Conservation (phyloP, 2,888 invertebrate genomes). For the Euclidia mi region DNA sequence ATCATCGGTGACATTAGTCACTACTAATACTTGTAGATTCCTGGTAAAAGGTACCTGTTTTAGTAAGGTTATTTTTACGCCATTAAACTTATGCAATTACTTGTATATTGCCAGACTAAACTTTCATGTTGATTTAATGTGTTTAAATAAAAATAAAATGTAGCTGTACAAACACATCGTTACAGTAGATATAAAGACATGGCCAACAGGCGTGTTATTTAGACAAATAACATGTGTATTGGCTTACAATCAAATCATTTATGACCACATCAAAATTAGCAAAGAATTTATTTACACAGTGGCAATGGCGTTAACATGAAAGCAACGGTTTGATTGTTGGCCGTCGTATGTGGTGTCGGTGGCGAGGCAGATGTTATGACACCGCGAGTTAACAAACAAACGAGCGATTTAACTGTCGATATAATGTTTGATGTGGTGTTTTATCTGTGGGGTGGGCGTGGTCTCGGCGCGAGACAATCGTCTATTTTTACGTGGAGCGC, state of each 20-base stretch:
- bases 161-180: constrained; percentile 4
- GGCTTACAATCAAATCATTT: constrained; percentile 54
- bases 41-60: no score
- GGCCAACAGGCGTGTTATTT: constrained; percentile 32
- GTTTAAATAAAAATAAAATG: constrained; percentile 1
- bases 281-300: constrained; percentile 51
- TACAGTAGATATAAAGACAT: constrained; percentile 4
- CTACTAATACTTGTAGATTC: no score
- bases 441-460: constrained; percentile 87
- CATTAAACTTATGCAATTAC: no score
- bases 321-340: constrained; percentile 58
- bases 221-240: constrained; percentile 38
- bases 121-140: neutral
- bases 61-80: no score
- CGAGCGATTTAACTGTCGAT: constrained; percentile 76
- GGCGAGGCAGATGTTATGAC: constrained; percentile 57
- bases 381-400: constrained; percentile 74
- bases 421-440: constrained; percentile 87
- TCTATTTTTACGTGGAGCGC: constrained; percentile 84
- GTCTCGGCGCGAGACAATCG: constrained; percentile 81
- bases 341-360: constrained; percentile 15
- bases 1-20: no score
- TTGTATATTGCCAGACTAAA: no score
- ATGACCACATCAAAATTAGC: constrained; percentile 57
- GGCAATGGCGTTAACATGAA: constrained; percentile 61